phyloP scores from a whole-genome alignment of 2,797 vertebrate species.

The Eidolon dupreanum region DNA sequence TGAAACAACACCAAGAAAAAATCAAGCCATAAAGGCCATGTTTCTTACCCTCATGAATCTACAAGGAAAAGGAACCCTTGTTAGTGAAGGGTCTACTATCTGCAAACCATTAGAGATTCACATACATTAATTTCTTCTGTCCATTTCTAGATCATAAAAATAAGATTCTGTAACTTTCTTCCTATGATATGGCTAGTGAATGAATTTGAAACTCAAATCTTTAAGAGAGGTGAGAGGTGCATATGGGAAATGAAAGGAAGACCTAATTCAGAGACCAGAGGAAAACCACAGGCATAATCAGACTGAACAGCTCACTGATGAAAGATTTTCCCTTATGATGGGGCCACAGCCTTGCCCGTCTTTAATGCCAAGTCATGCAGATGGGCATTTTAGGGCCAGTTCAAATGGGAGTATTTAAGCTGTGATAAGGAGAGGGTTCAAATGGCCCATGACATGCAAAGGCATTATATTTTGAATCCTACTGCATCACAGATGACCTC shows the following conservation, averaged over 20 bases:
- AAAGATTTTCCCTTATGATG: background rate
- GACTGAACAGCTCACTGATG: background rate
- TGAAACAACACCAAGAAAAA: background rate
- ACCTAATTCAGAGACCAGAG: background rate
- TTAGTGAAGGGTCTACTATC: background rate
- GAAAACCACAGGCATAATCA: background rate
- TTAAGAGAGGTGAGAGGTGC: background rate
- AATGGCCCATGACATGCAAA: background rate
- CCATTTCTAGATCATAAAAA: background rate
- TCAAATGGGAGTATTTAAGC: background rate
- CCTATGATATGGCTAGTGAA: background rate
- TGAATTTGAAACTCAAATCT: background rate
- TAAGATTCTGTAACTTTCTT: background rate
- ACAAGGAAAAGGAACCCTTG: background rate
- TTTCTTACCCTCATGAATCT: background rate
- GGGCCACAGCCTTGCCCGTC: no score
- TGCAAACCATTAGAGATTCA: background rate
- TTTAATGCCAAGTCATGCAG: background rate
- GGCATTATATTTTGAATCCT: accelerated
- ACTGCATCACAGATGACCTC: background rate
- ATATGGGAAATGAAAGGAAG: background rate
- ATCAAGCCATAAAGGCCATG: background rate
- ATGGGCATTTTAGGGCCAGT: background rate
- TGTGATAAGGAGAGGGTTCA: background rate
- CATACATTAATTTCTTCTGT: background rate